Conservation (phyloP, 2,888 invertebrate genomes). For the Perdita meconis region DNA sequence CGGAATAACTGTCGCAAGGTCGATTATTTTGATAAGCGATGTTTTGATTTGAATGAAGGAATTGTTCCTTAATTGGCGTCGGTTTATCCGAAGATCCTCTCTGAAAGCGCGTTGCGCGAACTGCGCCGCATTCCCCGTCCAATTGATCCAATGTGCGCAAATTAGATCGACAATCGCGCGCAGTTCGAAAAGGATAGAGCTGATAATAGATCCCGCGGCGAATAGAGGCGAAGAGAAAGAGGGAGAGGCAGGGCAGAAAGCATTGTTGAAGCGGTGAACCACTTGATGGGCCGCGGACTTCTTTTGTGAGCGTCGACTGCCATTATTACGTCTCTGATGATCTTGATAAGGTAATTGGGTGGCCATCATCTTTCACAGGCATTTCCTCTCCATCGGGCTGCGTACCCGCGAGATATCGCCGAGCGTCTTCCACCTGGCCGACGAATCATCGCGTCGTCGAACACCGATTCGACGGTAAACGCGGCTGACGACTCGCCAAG, state of each 20-base stretch:
- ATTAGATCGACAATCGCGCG: slow-evolving; percentile 58
- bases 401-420: slow-evolving; percentile 36
- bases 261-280: slow-evolving; percentile 62
- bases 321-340: slow-evolving; percentile 79
- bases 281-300: slow-evolving; percentile 66
- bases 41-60: no score
- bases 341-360: slow-evolving; percentile 81
- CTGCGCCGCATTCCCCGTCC: slow-evolving; percentile 52
- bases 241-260: slow-evolving; percentile 52
- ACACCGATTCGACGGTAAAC: slow-evolving; percentile 19
- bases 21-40: not conserved
- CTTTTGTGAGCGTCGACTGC: slow-evolving; percentile 74
- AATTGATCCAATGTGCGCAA: slow-evolving; percentile 53
- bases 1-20: not conserved
- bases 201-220: slow-evolving; percentile 47
- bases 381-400: slow-evolving; percentile 73
- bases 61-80: not conserved
- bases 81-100: not conserved
- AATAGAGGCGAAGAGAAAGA: slow-evolving; percentile 28
- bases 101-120: slow-evolving; percentile 38
- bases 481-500: slow-evolving; percentile 49
- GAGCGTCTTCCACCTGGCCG: not conserved
- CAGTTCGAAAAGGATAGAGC: slow-evolving; percentile 59
- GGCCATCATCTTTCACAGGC: slow-evolving; percentile 78
- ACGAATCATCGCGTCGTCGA: slow-evolving; percentile 18